phyloP scores from a whole-genome alignment of 2,113 vertebrate genomes.

The Nyctereutes procyonoides region DNA sequence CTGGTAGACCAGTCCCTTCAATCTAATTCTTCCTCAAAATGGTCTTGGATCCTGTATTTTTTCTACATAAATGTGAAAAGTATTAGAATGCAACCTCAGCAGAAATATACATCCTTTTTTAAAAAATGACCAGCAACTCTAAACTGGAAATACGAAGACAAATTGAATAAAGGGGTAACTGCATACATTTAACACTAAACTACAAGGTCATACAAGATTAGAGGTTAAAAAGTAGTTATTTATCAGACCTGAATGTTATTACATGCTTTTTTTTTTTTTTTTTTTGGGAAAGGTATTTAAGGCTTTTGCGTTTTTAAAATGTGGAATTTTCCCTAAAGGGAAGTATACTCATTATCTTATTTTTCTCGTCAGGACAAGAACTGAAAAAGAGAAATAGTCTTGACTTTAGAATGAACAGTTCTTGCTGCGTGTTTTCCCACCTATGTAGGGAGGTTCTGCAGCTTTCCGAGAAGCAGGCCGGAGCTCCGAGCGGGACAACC shows the following conservation, averaged over 20 bases:
- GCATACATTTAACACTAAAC: not conserved
- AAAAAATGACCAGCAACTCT: not conserved
- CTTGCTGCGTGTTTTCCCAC: slow-evolving; percentile 12
- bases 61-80: not conserved
- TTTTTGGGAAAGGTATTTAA: not conserved
- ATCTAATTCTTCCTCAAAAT: slow-evolving; percentile 5
- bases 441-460: not conserved
- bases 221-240: not conserved
- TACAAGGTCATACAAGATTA: not conserved
- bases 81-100: not conserved
- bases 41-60: not conserved
- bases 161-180: not conserved
- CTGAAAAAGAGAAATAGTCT: slow-evolving; percentile 30
- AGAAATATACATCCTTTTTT: not conserved
- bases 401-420: slow-evolving; percentile 33
- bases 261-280: not conserved
- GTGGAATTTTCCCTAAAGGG: not conserved
- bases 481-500: too few relatives aligned
- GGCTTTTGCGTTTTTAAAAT: not conserved
- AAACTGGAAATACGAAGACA: not conserved
- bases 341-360: not conserved
- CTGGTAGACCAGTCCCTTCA: not conserved
- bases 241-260: not conserved
- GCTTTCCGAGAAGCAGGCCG: slow-evolving; percentile 35
- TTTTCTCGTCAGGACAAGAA: slow-evolving; percentile 41